Base-by-base conservation (phyloP, 2,888 invertebrate genomes). In the Drosophila kanekoi region DNA sequence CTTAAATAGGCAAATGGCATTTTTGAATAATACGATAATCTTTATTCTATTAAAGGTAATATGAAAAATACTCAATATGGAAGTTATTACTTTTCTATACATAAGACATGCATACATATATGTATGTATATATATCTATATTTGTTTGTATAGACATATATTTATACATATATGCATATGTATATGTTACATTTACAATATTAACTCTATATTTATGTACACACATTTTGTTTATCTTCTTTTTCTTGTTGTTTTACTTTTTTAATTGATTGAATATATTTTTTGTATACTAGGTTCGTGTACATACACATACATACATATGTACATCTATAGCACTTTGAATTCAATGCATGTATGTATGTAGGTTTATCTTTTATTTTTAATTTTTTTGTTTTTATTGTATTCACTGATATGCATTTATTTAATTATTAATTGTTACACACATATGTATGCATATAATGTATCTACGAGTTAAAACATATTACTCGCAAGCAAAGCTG, bases 1-100 rank as follows among this genome's bases (percentile, higher is more conserved):
- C 1, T 0, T 23, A 8, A 28, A 28, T 28, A 28, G 28, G 28
- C 28, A 28, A 28, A 8, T 28, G 28, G 28, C 28, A 28, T 57
- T 47, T 79, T 81, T 84, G 84, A 81, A 84, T 81, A 76, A 83
- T 81, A 84, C 81, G 84, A 84, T 81, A 81, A 84, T 81, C 64
- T 81, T 84, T 81, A 81, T 81, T 81, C 81, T 81, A 81, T 84
- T 81, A 81, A 81, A 81, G 77, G 79, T 81, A 81, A 81, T 81
- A 81, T 84, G 81, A 81, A 81, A 81, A 81, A 81, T 81, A 81
- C 81, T 81, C 81, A 81, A 77, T 81, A 81, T 81, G 80, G 80
- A 80, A 80, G 80, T 80, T 81, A 77, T 77, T 83, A 78, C 70
- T 59, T 72, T 75, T 67, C 61, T 66, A 66, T 71, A 74, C 60